Evolutionary conservation across 2,113 vertebrate genomes (phyloP).

Genomic region (Osmerus eperlanus): DNA sequence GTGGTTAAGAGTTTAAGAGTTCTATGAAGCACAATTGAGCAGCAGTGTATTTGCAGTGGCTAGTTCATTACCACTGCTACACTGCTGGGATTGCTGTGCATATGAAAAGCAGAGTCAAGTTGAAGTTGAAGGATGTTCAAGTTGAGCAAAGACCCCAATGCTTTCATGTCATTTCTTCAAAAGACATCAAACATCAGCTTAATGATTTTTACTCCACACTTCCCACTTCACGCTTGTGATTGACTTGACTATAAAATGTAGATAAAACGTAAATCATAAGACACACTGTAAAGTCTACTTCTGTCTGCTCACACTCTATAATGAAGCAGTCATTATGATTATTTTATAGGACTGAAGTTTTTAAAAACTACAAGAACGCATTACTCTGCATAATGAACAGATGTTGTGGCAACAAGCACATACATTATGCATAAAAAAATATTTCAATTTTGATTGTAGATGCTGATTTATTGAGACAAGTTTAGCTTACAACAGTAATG

Average conservation of each 20-base stretch:
- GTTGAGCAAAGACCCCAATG: neutral
- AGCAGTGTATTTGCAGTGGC: constrained; percentile 43
- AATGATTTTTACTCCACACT: constrained; percentile 65
- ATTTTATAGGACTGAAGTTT: constrained; percentile 87
- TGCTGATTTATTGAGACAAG: constrained; percentile 96
- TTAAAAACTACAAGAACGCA: constrained; percentile 95
- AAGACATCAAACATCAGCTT: constrained; percentile 71
- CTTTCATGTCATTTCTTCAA: constrained; percentile 32
- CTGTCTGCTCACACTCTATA: constrained; percentile 71
- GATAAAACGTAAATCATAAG: constrained; percentile 75
- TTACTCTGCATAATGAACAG: constrained; percentile 94
- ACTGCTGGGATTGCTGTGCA: constrained; percentile 30
- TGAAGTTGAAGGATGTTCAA: neutral
- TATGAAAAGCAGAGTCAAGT: constrained; percentile 18
- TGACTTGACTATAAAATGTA: constrained; percentile 74
- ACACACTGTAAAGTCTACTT: constrained; percentile 72
- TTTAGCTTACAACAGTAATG: constrained; percentile 92
- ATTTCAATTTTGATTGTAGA: constrained; percentile 97
- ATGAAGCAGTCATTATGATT: constrained; percentile 87
- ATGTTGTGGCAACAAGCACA: constrained; percentile 95
- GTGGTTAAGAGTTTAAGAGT: constrained; percentile 61
- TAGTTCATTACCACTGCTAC: constrained; percentile 57
- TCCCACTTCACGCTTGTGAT: constrained; percentile 72
- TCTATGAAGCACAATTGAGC: constrained; percentile 46
- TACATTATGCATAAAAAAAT: constrained; percentile 96